Conservation (phyloP, 1,140 invertebrate genomes). For the Frieseomelitta varia region DNA sequence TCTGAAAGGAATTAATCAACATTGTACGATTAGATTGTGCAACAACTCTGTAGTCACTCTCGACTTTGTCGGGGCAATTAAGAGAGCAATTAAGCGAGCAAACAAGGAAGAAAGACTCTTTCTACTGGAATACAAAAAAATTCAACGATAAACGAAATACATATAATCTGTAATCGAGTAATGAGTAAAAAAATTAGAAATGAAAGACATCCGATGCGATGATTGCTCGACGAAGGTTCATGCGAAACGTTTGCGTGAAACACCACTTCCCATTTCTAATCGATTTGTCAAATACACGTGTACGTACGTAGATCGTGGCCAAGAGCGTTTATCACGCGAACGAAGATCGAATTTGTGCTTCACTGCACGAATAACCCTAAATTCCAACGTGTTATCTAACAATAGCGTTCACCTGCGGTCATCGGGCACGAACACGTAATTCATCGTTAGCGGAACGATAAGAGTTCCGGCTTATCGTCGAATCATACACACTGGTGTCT, state of each 20-base stretch:
- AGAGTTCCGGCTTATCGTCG: conserved; percentile 50
- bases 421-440: not conserved
- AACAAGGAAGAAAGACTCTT: not conserved
- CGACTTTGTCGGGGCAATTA: no score
- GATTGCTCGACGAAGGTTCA: no score
- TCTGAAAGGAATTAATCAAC: conserved; percentile 82
- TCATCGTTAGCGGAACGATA: conserved; percentile 30
- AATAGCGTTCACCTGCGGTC: conserved; percentile 31
- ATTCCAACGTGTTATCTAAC: conserved; percentile 27
- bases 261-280: not conserved
- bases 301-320: not conserved
- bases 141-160: no score
- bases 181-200: no score
- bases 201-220: no score
- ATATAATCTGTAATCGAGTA: no score
- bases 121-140: not conserved
- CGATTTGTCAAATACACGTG: not conserved
- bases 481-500: conserved; percentile 22
- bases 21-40: not conserved
- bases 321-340: no score
- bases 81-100: rapidly evolving
- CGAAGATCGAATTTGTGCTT: not conserved
- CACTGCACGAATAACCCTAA: not conserved
- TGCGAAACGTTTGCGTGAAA: not conserved
- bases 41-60: no score